Conservation (phyloP, 53 echinoderm and acorn worm species). For the Stichopus horrens region DNA sequence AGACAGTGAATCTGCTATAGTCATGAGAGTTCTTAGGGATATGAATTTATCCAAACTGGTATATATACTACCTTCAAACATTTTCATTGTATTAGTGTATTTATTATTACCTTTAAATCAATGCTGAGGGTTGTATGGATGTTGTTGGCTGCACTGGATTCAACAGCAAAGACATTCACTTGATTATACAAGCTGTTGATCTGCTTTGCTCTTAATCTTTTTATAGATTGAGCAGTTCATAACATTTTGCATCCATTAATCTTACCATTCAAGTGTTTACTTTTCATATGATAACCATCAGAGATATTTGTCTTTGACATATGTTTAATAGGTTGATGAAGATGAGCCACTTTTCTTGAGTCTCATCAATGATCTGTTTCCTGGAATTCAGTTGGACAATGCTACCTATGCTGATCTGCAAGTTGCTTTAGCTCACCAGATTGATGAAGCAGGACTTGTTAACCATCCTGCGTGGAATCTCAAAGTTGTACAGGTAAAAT, state of each 20-base stretch:
- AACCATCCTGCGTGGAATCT: slow-evolving; percentile 99
- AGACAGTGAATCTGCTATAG: slow-evolving; percentile 92
- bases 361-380: slow-evolving; percentile 98
- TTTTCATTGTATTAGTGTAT: too few species aligned
- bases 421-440: slow-evolving; percentile 75
- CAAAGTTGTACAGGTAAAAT: slow-evolving; percentile 92
- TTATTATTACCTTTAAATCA: too few species aligned
- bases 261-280: neutral
- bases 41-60: slow-evolving; percentile 99
- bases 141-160: too few species aligned
- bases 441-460: slow-evolving; percentile 76
- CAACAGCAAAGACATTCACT: too few species aligned
- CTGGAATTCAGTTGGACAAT: slow-evolving; percentile 94
- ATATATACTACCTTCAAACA: neutral
- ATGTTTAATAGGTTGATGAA: slow-evolving; percentile 78
- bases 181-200: too few species aligned
- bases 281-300: neutral
- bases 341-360: slow-evolving; percentile 99
- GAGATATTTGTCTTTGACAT: neutral
- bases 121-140: too few species aligned
- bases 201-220: too few species aligned
- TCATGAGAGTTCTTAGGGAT: slow-evolving; percentile 98
- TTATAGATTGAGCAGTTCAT: too few species aligned
- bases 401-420: slow-evolving; percentile 94
- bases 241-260: neutral